These are phyloP conservation scores for Meandrina meandrites DNA, from an alignment of 92 coral and sea anemone genomes.

Conservation along the genomic window DNA sequence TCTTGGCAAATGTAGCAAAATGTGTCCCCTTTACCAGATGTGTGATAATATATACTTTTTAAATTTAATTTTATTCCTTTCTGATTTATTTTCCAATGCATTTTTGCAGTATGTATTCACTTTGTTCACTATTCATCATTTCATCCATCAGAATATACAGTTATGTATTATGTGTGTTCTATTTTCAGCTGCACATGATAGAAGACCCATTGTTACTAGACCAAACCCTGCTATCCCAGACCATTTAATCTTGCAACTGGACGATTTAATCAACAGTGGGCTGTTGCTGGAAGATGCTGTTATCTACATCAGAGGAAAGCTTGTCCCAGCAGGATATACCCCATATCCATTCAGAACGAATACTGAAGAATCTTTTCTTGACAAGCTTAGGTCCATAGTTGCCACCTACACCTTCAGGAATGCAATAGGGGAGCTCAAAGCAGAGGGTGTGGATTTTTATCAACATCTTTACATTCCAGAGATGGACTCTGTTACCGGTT, in stretches of 20 bases:
- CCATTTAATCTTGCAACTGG: not conserved
- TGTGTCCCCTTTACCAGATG: too few relatives aligned
- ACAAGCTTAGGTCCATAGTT: too few relatives aligned
- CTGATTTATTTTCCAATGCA: too few relatives aligned
- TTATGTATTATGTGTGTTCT: too few relatives aligned
- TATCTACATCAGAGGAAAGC: slow-evolving; percentile 42
- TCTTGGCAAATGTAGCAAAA: too few relatives aligned
- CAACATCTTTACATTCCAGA: slow-evolving; percentile 45
- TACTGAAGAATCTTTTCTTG: slow-evolving; percentile 48
- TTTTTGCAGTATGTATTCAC: too few relatives aligned
- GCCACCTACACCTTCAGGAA: slow-evolving; percentile 52
- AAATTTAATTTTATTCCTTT: too few relatives aligned
- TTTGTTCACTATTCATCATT: too few relatives aligned
- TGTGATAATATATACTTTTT: too few relatives aligned
- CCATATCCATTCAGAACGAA: slow-evolving; percentile 60
- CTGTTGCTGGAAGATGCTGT: slow-evolving; percentile 39
- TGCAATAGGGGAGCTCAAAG: slow-evolving; percentile 7
- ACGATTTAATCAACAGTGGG: not conserved
- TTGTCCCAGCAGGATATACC: slow-evolving; percentile 60
- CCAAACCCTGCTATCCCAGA: not conserved
- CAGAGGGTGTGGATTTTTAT: slow-evolving; percentile 39
- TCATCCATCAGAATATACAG: too few relatives aligned
- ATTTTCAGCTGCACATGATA: too few relatives aligned
- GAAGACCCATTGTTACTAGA: not conserved
- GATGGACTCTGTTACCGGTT: slow-evolving; percentile 42